Base-by-base conservation (phyloP, 2,113 vertebrate species). In the Camelus dromedarius region DNA sequence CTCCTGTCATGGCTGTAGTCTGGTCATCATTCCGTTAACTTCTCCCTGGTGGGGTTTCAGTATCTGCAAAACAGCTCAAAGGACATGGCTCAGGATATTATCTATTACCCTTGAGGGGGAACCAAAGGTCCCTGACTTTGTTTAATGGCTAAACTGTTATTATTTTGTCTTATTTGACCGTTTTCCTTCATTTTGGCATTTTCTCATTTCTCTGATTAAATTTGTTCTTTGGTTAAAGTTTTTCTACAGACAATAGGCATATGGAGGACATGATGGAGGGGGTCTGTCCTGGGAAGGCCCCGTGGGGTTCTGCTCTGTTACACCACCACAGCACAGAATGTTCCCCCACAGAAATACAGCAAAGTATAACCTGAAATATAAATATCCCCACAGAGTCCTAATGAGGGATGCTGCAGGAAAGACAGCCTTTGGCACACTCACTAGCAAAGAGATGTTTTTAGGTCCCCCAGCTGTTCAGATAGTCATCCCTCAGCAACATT, bases 201-300 rank as follows among this genome's bases (percentile, higher is more conserved):
- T 56, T 15, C 50, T 79, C 52, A 56, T 35, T 16, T 79, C 32
- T 79, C 32, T 79, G 76, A n/a, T 56, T 79, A 79, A 9, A 20
- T 32, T 9, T 79, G 26, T 56, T 56, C 76, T 79, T 35, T 79
- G 52, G 52, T 32, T 35, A 79, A 56, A 79, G 50, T 13, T 79
- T 56, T 79, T 56, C 50, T 79, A 35, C 32, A 56, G 50, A 79
- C 52, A 35, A 26, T 50, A 35, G 2, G 32, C 32, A 35, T 32
- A 50, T 7, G 22, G 32, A 35, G n/a, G 76, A 35, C 13, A 24
- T 35, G 32, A n/a, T 15, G 50, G 0, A 0, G 11, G 52, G 12
- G n/a, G 32, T 56, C 76, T 79, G 52, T 56, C n/a, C 19, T 56
- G 76, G 52, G 32, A 79, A 79, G 32, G 54, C 20, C 32, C 75